phyloP scores from a whole-genome alignment of 2,113 vertebrate genomes.

The Falcunculus frontatus region DNA sequence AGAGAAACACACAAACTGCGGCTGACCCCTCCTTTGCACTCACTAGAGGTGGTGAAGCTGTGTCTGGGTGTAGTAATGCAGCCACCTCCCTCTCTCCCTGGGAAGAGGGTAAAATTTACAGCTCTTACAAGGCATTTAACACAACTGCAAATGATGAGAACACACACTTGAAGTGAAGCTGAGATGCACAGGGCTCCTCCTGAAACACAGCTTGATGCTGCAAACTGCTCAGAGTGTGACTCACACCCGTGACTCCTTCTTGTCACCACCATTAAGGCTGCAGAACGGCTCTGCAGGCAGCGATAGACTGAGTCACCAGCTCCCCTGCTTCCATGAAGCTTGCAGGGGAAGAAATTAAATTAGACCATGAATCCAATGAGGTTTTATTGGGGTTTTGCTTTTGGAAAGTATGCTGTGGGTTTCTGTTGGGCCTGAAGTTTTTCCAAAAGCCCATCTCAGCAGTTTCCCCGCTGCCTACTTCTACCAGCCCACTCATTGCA shows the following conservation, averaged over 20 bases:
- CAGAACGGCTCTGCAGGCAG: background rate
- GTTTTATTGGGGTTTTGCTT: background rate
- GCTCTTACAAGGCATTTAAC: background rate
- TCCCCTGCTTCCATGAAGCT: background rate
- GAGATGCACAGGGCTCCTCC: background rate
- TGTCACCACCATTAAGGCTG: accelerated
- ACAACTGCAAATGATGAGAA: background rate
- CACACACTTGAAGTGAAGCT: accelerated
- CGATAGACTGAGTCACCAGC: background rate
- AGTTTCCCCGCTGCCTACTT: background rate
- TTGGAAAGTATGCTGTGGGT: background rate
- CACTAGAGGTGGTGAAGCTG: background rate
- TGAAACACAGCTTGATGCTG: background rate
- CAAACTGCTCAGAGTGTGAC: background rate
- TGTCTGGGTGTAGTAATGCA: background rate
- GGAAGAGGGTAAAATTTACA: background rate
- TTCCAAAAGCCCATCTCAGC: background rate
- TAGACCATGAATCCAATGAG: background rate
- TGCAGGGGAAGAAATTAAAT: background rate
- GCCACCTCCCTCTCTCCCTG: background rate
- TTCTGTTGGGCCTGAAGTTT: background rate
- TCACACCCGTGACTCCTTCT: background rate
- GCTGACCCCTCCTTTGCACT: background rate
- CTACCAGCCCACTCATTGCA: background rate
- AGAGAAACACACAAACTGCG: background rate